Evolutionary conservation across 1,140 invertebrate species (phyloP).

Genomic region (Sipha flava): DNA sequence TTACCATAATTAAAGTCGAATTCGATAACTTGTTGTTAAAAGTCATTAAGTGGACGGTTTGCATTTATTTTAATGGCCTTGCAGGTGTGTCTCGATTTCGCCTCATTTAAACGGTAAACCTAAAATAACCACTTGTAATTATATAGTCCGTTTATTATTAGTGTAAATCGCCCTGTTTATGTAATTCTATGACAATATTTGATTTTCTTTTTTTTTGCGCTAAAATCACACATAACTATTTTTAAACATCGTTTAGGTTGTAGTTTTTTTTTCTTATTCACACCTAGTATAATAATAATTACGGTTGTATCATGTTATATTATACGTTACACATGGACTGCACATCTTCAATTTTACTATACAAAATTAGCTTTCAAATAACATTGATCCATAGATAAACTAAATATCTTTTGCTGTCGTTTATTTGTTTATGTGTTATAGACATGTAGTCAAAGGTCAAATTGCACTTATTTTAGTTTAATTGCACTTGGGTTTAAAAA

Average conservation of each 20-base stretch:
- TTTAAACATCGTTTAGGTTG: background rate
- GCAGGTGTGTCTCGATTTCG: slow-evolving; percentile 5
- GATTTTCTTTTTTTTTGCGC: background rate
- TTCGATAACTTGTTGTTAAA: slow-evolving; percentile 31
- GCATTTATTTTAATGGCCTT: background rate
- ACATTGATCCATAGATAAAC: too few species aligned
- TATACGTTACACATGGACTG: too few species aligned
- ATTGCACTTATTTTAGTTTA: too few species aligned
- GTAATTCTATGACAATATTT: background rate
- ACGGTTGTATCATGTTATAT: too few species aligned
- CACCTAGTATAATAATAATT: too few species aligned
- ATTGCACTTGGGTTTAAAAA: too few species aligned
- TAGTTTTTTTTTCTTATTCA: background rate
- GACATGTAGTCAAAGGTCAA: too few species aligned
- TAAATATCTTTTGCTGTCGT: too few species aligned
- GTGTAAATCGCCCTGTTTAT: background rate
- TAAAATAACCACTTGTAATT: background rate
- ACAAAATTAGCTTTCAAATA: too few species aligned
- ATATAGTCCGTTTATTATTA: background rate
- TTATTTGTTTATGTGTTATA: too few species aligned
- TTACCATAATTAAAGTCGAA: slow-evolving; percentile 20
- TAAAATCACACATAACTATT: background rate
- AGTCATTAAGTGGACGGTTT: slow-evolving; percentile 26
- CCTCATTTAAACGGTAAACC: background rate
- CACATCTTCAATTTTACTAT: too few species aligned